These are phyloP conservation scores for Seriola rivoliana DNA, from an alignment of 2,113 vertebrate species.

Conservation along the genomic window DNA sequence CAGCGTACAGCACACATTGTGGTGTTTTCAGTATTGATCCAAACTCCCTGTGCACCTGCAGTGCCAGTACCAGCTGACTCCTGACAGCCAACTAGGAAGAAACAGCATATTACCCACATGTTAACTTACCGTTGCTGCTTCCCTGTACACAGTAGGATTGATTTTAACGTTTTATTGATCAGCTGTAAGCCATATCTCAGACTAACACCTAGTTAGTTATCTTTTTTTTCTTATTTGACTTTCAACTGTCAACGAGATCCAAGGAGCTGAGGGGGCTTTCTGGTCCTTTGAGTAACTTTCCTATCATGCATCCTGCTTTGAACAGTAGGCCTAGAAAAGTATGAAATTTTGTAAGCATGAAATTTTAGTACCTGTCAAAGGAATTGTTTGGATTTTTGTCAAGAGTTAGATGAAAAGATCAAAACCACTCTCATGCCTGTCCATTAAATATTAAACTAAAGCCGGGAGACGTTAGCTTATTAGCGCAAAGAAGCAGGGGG, in stretches of 20 bases:
- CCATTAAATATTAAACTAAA: not conserved
- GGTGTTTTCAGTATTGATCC: constrained; percentile 53
- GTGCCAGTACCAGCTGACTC: not conserved
- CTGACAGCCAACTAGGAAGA: constrained; percentile 28
- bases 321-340: not conserved
- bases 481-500: not conserved
- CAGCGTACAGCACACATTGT: not conserved
- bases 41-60: constrained; percentile 11
- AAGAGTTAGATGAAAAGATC: not conserved
- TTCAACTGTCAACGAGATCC: not conserved
- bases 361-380: not conserved
- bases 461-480: not conserved
- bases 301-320: not conserved
- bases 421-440: not conserved
- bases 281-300: not conserved
- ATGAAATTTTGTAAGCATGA: not conserved
- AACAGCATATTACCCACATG: constrained; percentile 3
- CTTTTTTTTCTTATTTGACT: not conserved
- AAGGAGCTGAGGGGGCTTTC: not conserved
- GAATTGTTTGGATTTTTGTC: too few relatives aligned
- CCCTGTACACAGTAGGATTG: constrained; percentile 3
- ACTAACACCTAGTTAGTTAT: not conserved
- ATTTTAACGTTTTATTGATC: constrained; percentile 56
- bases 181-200: constrained; percentile 7
- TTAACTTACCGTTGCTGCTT: constrained; percentile 1